Evolutionary conservation across 2,797 vertebrate species (phyloP), one percentile per base, ranked within the genome.

Genomic region (Tokudaia muenninki): DNA sequence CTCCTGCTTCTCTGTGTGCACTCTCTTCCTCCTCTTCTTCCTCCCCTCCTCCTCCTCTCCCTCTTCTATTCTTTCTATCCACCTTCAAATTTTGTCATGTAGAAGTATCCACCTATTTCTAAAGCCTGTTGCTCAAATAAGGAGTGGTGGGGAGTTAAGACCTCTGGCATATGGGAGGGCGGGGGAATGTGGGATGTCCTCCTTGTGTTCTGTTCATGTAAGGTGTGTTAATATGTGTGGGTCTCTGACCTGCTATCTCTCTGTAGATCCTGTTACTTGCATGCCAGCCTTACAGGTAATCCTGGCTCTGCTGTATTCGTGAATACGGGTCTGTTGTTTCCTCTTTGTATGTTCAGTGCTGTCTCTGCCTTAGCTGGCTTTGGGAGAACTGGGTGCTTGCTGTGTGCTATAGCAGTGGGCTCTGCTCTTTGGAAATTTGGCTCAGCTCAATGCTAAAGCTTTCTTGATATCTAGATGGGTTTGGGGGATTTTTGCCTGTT

Each of bases 361-460:
- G 50, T 81, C 31, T 94, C 8, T 47, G 21, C 9, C 12, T 52
- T 78, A 16, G 6, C 37, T 92, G 52, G 77, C 41, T 65, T 81
- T 78, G 50, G 70, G 87, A 86, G 24, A 70, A 63, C 12, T 65
- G 84, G 52, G 52, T 31, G 52, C n/a, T 92, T 90, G 87, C 70
- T 82, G 41, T 90, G 86, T 84, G 52, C 19, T 92, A 59, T 91
- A 81, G 17, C 57, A 29, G 65, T 57, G 55, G 75, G 65, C 91
- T 70, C 75, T 91, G 77, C 87, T 87, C n/a, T 93, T 91, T 83
- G 77, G 91, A 90, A 83, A 50, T 81, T 74, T 78, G 70, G 21
- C 87, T 74, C 41, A 63, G 67, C 90, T 92, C 91, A 72, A 44
- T 50, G 87, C 3, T 74, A 87, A 94, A 74, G 89, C 41, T 72